Conservation (phyloP, 2,797 vertebrate genomes). For the Coregonus sp. region DNA sequence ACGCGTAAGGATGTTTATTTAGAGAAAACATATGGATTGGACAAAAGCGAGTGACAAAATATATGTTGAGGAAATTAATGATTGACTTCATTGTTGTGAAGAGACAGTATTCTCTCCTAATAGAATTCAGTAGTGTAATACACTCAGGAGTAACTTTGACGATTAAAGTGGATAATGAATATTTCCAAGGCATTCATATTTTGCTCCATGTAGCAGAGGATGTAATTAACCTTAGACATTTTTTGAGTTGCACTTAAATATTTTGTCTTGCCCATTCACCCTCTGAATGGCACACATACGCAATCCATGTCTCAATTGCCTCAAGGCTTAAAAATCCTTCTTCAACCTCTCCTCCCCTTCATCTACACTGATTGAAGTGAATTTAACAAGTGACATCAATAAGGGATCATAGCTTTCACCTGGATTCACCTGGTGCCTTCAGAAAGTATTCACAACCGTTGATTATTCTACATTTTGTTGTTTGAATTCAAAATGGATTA, state of each 20-base stretch:
- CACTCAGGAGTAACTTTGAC: slow-evolving; percentile 19
- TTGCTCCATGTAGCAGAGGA: slow-evolving; percentile 29
- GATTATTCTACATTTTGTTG: too few relatives aligned
- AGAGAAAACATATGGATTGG: slow-evolving; percentile 11
- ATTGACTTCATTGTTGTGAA: slow-evolving; percentile 22
- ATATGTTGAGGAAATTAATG: neutral
- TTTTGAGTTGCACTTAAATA: too few relatives aligned
- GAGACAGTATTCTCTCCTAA: slow-evolving; percentile 23
- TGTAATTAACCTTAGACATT: slow-evolving; percentile 34
- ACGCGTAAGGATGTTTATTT: slow-evolving; percentile 43
- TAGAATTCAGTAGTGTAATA: slow-evolving; percentile 17
- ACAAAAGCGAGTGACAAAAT: neutral
- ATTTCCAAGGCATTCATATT: slow-evolving; percentile 35
- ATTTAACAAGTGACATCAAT: too few relatives aligned
- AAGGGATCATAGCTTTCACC: too few relatives aligned
- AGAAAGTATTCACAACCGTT: too few relatives aligned
- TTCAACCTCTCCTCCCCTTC: too few relatives aligned
- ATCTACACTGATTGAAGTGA: too few relatives aligned
- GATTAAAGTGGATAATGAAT: slow-evolving; percentile 34
- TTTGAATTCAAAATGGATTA: too few relatives aligned
- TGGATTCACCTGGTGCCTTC: too few relatives aligned
- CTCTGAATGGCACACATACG: slow-evolving; percentile 9
- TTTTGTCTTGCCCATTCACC: too few relatives aligned
- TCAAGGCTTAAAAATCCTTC: too few relatives aligned
- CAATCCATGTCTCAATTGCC: neutral